Evolutionary conservation across 2,888 invertebrate genomes (phyloP), one percentile per base, ranked within the genome.

Genomic region (Pachymerium ferrugineum): DNA sequence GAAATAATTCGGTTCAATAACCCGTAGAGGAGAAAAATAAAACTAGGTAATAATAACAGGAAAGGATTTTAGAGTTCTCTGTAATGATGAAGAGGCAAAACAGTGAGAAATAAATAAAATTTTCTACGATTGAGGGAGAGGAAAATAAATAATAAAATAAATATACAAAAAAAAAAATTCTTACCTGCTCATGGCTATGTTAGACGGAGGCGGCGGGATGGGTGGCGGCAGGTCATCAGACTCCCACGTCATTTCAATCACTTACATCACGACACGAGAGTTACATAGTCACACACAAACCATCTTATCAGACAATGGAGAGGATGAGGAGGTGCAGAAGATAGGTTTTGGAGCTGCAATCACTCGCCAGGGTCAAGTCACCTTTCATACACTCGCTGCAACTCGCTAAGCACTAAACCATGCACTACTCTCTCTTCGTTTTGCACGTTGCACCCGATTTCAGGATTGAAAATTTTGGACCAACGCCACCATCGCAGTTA

Each of bases 191-290:
- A 62, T 62, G 28, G n/a, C 62, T 62, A 62, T n/a, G 25, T 22
- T 62, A 25, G 62, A 22, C 62, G 62, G 62, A 62, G 62, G 62
- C 28, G 62, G 62, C 28, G 62, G 62, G 25, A 62, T 62, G 62
- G 62, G 62, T 62, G 62, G 62, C 62, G 62, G 62, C 28, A 62
- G 28, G 62, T 62, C 62, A 62, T 62, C 62, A 28, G 62, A 62
- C 28, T 62, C 62, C 62, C 62, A 62, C 62, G 62, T 62, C 62
- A 62, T 62, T 62, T 62, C 62, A 62, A 62, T 62, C 62, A 62
- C 62, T 62, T 62, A 62, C 62, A 62, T 62, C 62, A 62, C 62
- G 62, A 62, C 38, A 38, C 38, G 16, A 12, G 38, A 38, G 12
- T 38, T n/a, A 6, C 38, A 25, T 25, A 62, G 62, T 54, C 47